A percentile compares a stretch with the other conserved stretches of the same genome.
Conservation (phyloP, 2,888 invertebrate species). For the Mimas tiliae region DNA sequence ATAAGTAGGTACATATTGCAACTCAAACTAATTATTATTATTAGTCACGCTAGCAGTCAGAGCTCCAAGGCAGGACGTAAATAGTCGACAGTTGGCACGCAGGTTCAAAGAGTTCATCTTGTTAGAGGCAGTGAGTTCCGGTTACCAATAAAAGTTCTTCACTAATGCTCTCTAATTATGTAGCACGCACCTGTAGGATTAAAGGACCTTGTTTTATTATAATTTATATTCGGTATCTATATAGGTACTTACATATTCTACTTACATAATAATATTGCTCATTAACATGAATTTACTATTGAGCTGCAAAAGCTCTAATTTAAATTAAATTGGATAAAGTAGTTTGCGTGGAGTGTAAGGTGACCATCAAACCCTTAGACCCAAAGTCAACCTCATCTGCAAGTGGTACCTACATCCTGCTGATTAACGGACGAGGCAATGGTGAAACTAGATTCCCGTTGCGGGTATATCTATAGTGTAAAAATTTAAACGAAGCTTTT, state of each 20-base stretch:
- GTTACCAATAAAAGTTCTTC: conserved; percentile 62
- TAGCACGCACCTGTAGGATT: conserved; percentile 54
- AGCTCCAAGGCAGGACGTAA: conserved; percentile 8
- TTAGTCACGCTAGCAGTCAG: conserved; percentile 17
- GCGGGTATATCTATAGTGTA: too few relatives aligned
- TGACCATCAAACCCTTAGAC: too few relatives aligned
- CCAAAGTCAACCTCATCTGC: too few relatives aligned
- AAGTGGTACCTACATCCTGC: too few relatives aligned
- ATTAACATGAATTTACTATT: too few relatives aligned
- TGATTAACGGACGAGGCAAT: too few relatives aligned
- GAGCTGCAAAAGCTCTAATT: too few relatives aligned
- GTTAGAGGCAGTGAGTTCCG: conserved; percentile 42
- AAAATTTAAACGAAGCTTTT: too few relatives aligned
- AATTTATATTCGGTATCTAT: neutral
- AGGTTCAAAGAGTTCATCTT: conserved; percentile 46
- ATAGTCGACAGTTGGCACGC: conserved; percentile 32
- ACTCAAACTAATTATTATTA: neutral
- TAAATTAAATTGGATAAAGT: too few relatives aligned
- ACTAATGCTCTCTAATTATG: conserved; percentile 58
- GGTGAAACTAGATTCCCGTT: too few relatives aligned
- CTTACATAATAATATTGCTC: neutral
- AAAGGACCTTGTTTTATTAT: conserved; percentile 39
- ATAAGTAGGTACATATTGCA: neutral
- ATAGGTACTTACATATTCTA: neutral
- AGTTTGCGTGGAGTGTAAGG: too few relatives aligned